Conservation (phyloP, 2,888 invertebrate species). For the Apotomis betuletana region DNA sequence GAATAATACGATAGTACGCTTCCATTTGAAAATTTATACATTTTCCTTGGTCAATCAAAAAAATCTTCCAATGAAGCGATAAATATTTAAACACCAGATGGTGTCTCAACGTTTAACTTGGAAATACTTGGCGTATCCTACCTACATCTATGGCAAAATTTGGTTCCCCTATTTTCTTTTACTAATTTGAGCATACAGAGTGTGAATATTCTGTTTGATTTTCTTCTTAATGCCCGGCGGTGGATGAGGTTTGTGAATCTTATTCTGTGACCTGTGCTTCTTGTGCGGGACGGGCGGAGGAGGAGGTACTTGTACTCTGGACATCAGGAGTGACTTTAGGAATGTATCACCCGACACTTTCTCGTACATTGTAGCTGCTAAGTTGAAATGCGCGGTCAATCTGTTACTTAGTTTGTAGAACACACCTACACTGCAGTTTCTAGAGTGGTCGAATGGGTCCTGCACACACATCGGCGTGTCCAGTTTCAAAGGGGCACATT, state of each 20-base stretch:
- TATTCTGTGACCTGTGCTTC: slow-evolving; percentile 3
- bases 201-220: slow-evolving; percentile 18
- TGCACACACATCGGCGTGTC: slow-evolving; percentile 80
- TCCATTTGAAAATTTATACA: background rate
- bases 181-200: slow-evolving; percentile 18
- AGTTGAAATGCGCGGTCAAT: slow-evolving; percentile 49
- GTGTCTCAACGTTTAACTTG: background rate
- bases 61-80: background rate
- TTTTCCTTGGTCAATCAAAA: background rate
- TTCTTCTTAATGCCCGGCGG: slow-evolving; percentile 11
- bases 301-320: background rate
- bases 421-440: slow-evolving; percentile 72
- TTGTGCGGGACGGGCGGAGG: background rate
- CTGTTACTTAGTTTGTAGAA: slow-evolving; percentile 47
- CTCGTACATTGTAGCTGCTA: slow-evolving; percentile 51
- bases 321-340: slow-evolving; percentile 24
- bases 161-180: slow-evolving; percentile 15
- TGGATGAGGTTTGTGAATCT: background rate
- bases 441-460: slow-evolving; percentile 85
- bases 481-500: slow-evolving; percentile 56
- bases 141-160: background rate
- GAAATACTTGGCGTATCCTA: background rate
- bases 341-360: slow-evolving; percentile 28
- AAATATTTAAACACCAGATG: background rate
- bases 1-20: no score